These are phyloP conservation scores for Catharus bicknelli DNA, from an alignment of 2,113 vertebrate species.

Conservation along the genomic window DNA sequence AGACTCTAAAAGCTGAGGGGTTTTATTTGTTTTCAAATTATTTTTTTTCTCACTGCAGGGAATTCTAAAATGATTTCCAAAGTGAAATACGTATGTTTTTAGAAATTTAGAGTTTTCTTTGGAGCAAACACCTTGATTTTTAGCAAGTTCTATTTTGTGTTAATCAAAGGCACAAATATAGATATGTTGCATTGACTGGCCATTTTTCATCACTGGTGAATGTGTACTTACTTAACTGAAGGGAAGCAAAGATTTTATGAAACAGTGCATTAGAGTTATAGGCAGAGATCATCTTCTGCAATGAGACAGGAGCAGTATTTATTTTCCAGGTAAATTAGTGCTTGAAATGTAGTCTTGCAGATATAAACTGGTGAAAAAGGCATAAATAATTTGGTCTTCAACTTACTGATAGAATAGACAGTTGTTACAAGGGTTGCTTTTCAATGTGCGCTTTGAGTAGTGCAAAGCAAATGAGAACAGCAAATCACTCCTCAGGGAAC, in stretches of 20 bases:
- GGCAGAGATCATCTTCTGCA: neutral
- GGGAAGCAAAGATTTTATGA: neutral
- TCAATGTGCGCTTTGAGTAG: neutral
- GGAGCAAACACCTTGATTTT: neutral
- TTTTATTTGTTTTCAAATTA: neutral
- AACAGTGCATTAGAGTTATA: neutral
- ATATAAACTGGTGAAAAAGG: conserved; percentile 24
- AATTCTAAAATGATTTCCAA: neutral
- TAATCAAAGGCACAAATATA: neutral
- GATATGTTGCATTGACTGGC: neutral
- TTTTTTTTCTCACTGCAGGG: neutral
- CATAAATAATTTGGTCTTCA: neutral
- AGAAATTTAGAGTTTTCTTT: neutral
- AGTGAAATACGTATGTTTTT: neutral
- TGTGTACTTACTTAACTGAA: neutral
- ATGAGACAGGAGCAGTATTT: neutral
- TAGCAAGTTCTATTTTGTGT: neutral
- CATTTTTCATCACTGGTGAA: neutral
- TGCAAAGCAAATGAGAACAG: neutral
- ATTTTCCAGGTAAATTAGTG: conserved; percentile 28
- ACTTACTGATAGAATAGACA: neutral
- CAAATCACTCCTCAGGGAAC: neutral
- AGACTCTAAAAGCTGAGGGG: neutral
- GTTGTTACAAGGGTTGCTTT: neutral
- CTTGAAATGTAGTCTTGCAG: conserved; percentile 14